A percentile compares a stretch with the other conserved stretches of the same genome.
phyloP scores from a whole-genome alignment of 2,888 invertebrate species.

The Pegoplata infirma region DNA sequence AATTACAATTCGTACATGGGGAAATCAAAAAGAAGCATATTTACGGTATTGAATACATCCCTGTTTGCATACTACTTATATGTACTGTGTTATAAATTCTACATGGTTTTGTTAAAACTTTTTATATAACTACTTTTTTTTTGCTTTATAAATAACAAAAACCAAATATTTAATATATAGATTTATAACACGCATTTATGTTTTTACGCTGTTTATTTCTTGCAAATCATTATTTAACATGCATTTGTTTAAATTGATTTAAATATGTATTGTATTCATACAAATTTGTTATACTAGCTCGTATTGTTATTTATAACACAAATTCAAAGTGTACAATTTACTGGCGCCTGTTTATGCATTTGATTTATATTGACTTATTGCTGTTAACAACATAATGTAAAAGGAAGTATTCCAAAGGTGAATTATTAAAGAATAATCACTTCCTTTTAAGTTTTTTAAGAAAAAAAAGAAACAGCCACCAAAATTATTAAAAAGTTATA shows the following conservation, averaged over 20 bases:
- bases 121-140: too few relatives aligned
- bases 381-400: not conserved
- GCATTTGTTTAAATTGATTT: slow-evolving; percentile 22
- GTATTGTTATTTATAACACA: not conserved
- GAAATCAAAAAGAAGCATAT: too few relatives aligned
- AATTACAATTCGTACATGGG: too few relatives aligned
- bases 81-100: too few relatives aligned
- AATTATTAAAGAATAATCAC: too few relatives aligned
- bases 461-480: too few relatives aligned
- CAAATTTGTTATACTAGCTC: not conserved
- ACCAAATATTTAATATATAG: slow-evolving; percentile 6
- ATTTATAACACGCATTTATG: slow-evolving; percentile 18
- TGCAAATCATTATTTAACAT: not conserved
- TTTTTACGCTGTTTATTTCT: not conserved
- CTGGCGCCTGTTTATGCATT: not conserved
- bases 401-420: not conserved
- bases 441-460: too few relatives aligned
- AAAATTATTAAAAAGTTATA: too few relatives aligned
- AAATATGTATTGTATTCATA: not conserved
- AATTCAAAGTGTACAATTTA: not conserved
- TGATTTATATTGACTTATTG: slow-evolving; percentile 14
- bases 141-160: not conserved
- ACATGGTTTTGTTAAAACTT: too few relatives aligned
- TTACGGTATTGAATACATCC: too few relatives aligned
- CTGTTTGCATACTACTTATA: too few relatives aligned